Conservation (phyloP, 2,797 vertebrate genomes). For the Protonibea diacanthus region DNA sequence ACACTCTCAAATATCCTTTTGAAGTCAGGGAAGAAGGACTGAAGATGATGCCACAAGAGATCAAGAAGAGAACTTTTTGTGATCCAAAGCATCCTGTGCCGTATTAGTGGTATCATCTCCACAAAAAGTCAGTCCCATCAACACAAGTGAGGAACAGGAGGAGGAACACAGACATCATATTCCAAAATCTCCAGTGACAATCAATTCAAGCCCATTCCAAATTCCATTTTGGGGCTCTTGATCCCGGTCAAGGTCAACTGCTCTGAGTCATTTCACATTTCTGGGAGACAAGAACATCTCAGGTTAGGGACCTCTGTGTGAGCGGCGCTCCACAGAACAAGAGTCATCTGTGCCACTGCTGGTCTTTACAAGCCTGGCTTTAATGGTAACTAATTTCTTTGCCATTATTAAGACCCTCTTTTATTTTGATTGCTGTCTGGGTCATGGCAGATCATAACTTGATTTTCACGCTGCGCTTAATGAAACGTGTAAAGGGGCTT, state of each 20-base stretch:
- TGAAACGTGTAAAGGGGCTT: slow-evolving; percentile 77
- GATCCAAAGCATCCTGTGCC: slow-evolving; percentile 33
- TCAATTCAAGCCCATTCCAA: slow-evolving; percentile 67
- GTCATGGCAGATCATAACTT: slow-evolving; percentile 75
- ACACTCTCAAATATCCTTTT: slow-evolving; percentile 13
- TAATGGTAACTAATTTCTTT: slow-evolving; percentile 77
- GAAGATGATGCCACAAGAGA: slow-evolving; percentile 32
- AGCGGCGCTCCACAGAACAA: slow-evolving; percentile 30
- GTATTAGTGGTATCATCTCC: slow-evolving; percentile 41
- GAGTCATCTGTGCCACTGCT: slow-evolving; percentile 55
- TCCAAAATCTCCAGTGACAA: slow-evolving; percentile 73
- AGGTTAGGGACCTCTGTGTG: slow-evolving; percentile 44
- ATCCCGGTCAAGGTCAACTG: slow-evolving; percentile 64
- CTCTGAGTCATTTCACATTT: slow-evolving; percentile 44
- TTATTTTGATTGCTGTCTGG: slow-evolving; percentile 79
- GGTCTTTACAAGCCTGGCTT: slow-evolving; percentile 79
- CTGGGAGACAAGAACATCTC: slow-evolving; percentile 42
- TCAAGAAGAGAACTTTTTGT: slow-evolving; percentile 40
- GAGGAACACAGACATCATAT: slow-evolving; percentile 62
- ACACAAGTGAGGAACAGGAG: slow-evolving; percentile 54
- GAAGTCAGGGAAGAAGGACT: slow-evolving; percentile 21
- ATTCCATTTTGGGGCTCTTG: slow-evolving; percentile 63
- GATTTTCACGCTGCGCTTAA: slow-evolving; percentile 73
- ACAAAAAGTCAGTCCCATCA: slow-evolving; percentile 49
- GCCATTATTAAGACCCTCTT: slow-evolving; percentile 77